Base-by-base conservation (phyloP, 2,888 invertebrate genomes). In the Taenaris catops region DNA sequence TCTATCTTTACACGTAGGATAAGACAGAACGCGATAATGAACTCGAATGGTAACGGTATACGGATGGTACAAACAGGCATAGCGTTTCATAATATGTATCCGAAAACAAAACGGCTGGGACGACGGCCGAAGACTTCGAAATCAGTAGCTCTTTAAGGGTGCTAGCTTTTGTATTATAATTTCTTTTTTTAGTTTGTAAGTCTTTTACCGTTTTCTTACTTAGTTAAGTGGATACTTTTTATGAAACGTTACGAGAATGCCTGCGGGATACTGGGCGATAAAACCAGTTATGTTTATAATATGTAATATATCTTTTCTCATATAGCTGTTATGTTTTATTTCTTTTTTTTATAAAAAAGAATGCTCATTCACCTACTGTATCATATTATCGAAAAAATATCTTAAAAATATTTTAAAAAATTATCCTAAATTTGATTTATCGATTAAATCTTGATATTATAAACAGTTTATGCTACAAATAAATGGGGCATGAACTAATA, bases 21-120 rank as follows among this genome's bases (percentile, higher is more conserved):
- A 74, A 73, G 41, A 38, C 37, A 33, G 73, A 58, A 69, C 58
- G 71, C 41, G 73, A 79, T 68, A 69, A 68, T 57, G 63, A 58
- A 70, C 67, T 59, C 51, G 51, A 52, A 62, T 46, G 62, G 58
- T 58, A 58, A 48, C 44, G 58, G 59, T 46, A 54, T 50, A 59
- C 52, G 49, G 44, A 49, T 49, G 43, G 34, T 53, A 49, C 44
- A 7, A 6, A 56, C 51, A 52, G 57, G 64, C 67, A 64, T 58
- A 55, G 55, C 66, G 79, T 80, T 81, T 83, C 80, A 80, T 76
- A 80, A 75, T 48, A 48, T 78, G 81, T 76, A 73, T 64, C 48
- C 46, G 42, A 43, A 39, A 11, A 9, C 18, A 24, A 18, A 24
- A 25, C 31, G 24, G 24, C 44, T 48, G 74, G 76, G 71, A 75